Percentiles rank a stretch among this genome's conserved stretches.
Evolutionary conservation across 2,113 vertebrate species (phyloP).

Genomic region (Craseonycteris thonglongyai): DNA sequence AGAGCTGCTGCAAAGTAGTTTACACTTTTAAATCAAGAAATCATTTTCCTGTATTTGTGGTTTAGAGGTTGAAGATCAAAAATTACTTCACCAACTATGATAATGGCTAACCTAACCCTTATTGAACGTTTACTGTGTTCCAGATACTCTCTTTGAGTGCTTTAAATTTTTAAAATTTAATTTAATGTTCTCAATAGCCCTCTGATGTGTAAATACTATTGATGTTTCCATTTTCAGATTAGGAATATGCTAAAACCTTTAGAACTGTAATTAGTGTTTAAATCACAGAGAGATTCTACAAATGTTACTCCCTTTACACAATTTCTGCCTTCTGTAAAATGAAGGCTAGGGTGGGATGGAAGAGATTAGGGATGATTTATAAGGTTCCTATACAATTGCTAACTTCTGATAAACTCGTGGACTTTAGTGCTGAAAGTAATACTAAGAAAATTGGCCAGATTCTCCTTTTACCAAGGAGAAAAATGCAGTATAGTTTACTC

Average conservation of each 20-base stretch:
- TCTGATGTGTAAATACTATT: not conserved
- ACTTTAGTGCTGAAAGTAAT: not conserved
- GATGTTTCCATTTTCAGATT: conserved; percentile 12
- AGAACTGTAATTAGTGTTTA: not conserved
- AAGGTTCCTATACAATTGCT: not conserved
- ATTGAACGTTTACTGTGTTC: not conserved
- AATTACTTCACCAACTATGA: not conserved
- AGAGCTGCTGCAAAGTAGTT: not conserved
- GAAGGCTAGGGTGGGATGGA: not conserved
- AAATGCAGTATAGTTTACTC: not conserved
- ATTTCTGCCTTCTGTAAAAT: not conserved
- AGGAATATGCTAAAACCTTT: not conserved
- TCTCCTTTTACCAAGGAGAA: not conserved
- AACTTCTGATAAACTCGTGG: not conserved
- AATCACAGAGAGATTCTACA: not conserved
- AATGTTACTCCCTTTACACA: not conserved
- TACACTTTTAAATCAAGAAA: conserved; percentile 11
- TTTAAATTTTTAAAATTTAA: not conserved
- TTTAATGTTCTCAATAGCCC: not conserved
- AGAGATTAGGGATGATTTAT: not conserved
- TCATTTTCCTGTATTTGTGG: not conserved
- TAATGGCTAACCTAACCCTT: not conserved
- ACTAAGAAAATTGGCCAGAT: not conserved
- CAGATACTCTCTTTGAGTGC: not conserved
- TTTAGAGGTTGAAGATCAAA: not conserved